Base-by-base conservation (phyloP, 2,888 invertebrate genomes). In the Dicyrtoma fusca region DNA sequence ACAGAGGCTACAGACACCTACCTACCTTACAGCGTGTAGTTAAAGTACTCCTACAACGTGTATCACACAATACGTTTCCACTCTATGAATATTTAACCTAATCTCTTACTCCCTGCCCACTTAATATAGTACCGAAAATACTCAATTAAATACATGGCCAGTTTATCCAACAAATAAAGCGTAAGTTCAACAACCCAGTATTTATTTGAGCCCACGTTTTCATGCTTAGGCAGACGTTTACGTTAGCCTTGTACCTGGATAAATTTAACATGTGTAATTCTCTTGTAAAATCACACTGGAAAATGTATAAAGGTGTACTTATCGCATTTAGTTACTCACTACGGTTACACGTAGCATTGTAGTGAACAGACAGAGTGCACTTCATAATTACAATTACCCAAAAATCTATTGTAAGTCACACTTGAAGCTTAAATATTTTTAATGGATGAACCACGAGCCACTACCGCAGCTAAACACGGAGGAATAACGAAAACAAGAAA, bases 251-350 rank as follows among this genome's bases (percentile, higher is more conserved):
- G n/a, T 49, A 49, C 19, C 49, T 49, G 2, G 11, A 19, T n/a
- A 53, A 19, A 53, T 1, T 53, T 53, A 1, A 65, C 65, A 65
- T 65, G 51, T n/a, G 26, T 65, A 34, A 64, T 65, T 6, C 65
- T 65, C 51, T 51, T 26, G 51, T 25, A 65, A 51, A 42, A 49
- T 63, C 61, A 55, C 55, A 55, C 55, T 55, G 26, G 23, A 57
- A 23, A 61, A 47, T 64, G 8, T 23, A 47, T 21, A 45, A 21
- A 23, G 13, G 13, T n/a, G 64, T 64, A 26, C 44, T 62, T 62
- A 62, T 42, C 62, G 45, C 45, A 19, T 63, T 63, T 63, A 63
- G 63, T 63, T 63, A 44, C 63, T 21, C 63, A 23, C 23, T 45
- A 44, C 63, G 45, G 45, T 19, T 21, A 63, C 61, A 19, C 42